phyloP scores from a whole-genome alignment of 2,797 vertebrate species.

The Chlorospingus semifuscus region DNA sequence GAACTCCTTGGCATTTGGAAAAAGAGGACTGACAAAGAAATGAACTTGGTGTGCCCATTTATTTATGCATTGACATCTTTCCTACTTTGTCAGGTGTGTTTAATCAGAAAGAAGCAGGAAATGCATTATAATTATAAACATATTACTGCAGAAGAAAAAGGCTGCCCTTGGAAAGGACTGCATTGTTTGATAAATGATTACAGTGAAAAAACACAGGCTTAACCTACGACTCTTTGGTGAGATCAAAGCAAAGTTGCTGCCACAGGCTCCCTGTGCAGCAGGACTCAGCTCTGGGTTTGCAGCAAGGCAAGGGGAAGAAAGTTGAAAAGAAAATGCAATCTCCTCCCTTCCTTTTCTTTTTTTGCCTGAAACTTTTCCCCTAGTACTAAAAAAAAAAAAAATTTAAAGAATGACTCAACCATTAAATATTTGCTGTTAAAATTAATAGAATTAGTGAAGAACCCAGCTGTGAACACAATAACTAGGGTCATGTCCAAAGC shows the following conservation, averaged over 20 bases:
- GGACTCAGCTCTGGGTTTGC: background rate
- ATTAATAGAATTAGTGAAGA: conserved; percentile 12
- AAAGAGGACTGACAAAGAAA: background rate
- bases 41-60: conserved; percentile 12
- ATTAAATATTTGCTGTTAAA: conserved; percentile 20
- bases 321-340: background rate
- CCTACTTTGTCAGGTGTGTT: conserved; percentile 62
- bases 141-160: background rate
- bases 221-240: background rate
- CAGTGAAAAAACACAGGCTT: conserved; percentile 43
- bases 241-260: conserved; percentile 40
- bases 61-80: conserved; percentile 45
- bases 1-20: conserved; percentile 38
- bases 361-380: background rate
- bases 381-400: background rate
- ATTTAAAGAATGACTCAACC: background rate
- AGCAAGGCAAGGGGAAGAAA: background rate
- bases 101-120: conserved; percentile 60
- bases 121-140: conserved; percentile 57
- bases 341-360: background rate
- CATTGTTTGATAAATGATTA: conserved; percentile 23
- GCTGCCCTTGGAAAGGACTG: background rate
- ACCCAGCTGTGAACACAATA: conserved; percentile 12
- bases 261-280: background rate
- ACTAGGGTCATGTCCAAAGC: background rate